Percentiles rank a stretch among this genome's conserved stretches.
phyloP scores from a whole-genome alignment of 2,888 invertebrate species.

The Opisthograptis luteolata region DNA sequence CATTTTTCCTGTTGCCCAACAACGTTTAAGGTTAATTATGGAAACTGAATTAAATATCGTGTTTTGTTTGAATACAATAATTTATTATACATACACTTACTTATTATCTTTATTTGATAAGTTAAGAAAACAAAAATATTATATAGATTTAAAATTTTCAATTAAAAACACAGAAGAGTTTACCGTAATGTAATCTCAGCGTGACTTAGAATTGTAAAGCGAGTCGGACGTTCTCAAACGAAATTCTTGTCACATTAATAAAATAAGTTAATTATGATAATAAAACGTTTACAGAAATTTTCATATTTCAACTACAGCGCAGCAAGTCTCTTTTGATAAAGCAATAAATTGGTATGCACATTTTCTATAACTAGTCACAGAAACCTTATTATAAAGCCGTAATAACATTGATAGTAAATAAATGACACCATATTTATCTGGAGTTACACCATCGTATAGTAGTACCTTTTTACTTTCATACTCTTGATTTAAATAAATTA shows the following conservation, averaged over 20 bases:
- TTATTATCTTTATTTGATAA: neutral
- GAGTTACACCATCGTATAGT: slow-evolving; percentile 44
- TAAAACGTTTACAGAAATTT: slow-evolving; percentile 32
- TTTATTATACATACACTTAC: neutral
- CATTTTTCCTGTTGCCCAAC: too few relatives aligned
- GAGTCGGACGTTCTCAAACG: neutral
- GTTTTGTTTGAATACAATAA: neutral
- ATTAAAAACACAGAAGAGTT: neutral
- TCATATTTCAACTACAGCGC: slow-evolving; percentile 28
- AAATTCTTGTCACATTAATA: neutral
- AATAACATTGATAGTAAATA: slow-evolving; percentile 52
- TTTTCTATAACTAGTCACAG: slow-evolving; percentile 47
- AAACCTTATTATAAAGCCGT: slow-evolving; percentile 42
- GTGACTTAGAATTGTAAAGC: neutral
- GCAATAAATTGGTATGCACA: slow-evolving; percentile 52
- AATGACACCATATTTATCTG: slow-evolving; percentile 49
- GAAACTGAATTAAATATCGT: neutral
- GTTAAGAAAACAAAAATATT: slow-evolving; percentile 1
- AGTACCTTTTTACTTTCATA: slow-evolving; percentile 44
- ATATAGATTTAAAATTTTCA: slow-evolving; percentile 6
- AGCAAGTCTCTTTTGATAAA: slow-evolving; percentile 50
- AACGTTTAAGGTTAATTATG: too few relatives aligned
- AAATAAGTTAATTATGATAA: neutral
- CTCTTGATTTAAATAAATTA: slow-evolving; percentile 44
- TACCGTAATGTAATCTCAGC: slow-evolving; percentile 3